Base-by-base conservation (phyloP, 92 coral and sea anemone species). In the Phymanthus crucifer region DNA sequence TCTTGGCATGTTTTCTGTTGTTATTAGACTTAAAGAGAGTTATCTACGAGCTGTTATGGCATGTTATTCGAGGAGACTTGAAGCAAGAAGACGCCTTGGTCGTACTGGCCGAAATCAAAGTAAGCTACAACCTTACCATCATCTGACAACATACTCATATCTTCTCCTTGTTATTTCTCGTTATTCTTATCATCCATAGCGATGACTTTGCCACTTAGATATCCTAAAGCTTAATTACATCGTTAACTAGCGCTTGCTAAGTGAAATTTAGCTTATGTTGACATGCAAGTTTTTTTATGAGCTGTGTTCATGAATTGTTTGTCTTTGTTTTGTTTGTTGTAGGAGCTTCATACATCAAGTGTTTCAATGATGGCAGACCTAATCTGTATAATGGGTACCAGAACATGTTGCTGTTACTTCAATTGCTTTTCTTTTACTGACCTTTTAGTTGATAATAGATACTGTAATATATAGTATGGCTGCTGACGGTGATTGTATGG, bases 361-460 rank as follows among this genome's bases (percentile, higher is more conserved):
- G n/a, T 86, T 32, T 88, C 97, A 6, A 71, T 94, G 82, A 75
- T 95, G 89, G 99, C 91, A 80, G 99, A 95, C 88, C 91, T 95
- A 70, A 90, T 95, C 16, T 86, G 95, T 80, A 93, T 95, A 87
- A 93, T 95, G 99, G 99, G 99, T 95, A 94, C 97, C 81, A 80
- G 87, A 87, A 83, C 92, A 82, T 92, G 91, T 83, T 86, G 80
- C 93, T 79, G 93, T 80, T 89, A 64, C 83, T 84, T 81, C 82
- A 76, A 58, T 84, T 83, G 66, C 76, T 71, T 79, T 86, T 80
- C 74, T 87, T 80, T 81, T 77, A 38, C 78, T 72, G 72, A 56
- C 78, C 73, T 54, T 83, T 87, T 87, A 83, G 75, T 65, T 83
- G 31, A 73, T 78, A 77, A 75, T 83, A 74, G 33, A 37, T 56